These are phyloP conservation scores for Pagetopsis macropterus DNA, from an alignment of 2,797 vertebrate species.

Conservation along the genomic window DNA sequence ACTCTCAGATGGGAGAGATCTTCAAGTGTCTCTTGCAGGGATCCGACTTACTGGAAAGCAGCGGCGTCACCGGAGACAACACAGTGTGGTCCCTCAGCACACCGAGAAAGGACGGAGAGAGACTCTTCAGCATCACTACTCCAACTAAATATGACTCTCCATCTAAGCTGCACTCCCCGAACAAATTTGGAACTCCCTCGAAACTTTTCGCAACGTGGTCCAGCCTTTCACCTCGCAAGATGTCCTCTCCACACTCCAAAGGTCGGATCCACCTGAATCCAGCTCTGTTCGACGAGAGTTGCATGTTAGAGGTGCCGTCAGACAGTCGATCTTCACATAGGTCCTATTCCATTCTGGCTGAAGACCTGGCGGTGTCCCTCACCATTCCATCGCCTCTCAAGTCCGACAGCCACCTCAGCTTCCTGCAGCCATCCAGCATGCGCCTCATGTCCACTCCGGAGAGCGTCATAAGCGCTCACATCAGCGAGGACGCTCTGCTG, in stretches of 20 bases:
- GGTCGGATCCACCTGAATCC: conserved; percentile 85
- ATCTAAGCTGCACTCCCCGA: conserved; percentile 80
- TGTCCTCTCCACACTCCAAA: conserved; percentile 76
- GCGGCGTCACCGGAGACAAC: conserved; percentile 64
- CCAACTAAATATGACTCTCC: conserved; percentile 83
- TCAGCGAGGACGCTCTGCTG: conserved; percentile 91
- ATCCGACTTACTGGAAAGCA: conserved; percentile 89
- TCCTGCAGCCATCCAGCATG: conserved; percentile 86
- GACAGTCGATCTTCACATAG: conserved; percentile 76
- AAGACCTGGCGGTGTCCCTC: conserved; percentile 96
- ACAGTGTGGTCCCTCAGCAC: conserved; percentile 77
- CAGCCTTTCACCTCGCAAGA: conserved; percentile 86
- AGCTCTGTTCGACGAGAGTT: conserved; percentile 93
- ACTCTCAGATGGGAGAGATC: conserved; percentile 98
- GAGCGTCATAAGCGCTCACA: conserved; percentile 91
- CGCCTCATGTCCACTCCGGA: conserved; percentile 84
- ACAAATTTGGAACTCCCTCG: conserved; percentile 77
- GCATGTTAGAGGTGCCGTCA: conserved; percentile 91
- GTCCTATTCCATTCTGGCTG: conserved; percentile 90
- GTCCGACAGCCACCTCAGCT: conserved; percentile 96
- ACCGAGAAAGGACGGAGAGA: conserved; percentile 81
- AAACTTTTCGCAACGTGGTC: conserved; percentile 84
- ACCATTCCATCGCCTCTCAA: conserved; percentile 97
- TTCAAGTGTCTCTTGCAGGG: conserved; percentile 96
- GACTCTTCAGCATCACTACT: conserved; percentile 72